phyloP scores from a whole-genome alignment of 2,113 vertebrate genomes.

The Plecotus auritus region DNA sequence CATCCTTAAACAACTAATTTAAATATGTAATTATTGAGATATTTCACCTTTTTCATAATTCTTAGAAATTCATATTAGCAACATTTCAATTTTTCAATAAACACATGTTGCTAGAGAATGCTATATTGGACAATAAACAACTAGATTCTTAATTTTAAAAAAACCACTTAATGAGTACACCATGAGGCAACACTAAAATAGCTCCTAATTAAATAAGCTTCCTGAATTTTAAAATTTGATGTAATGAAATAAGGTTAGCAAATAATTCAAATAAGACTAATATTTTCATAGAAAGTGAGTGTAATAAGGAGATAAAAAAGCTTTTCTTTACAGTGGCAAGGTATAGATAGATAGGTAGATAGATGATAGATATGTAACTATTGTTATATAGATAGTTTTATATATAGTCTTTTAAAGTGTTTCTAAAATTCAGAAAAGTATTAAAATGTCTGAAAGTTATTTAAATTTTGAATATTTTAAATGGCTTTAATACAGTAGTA shows the following conservation, averaged over 20 bases:
- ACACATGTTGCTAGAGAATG: not conserved
- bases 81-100: not conserved
- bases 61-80: not conserved
- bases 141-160: not conserved
- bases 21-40: not conserved
- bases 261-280: not conserved
- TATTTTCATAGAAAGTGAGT: not conserved
- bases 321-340: not conserved
- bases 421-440: not conserved
- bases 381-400: not conserved
- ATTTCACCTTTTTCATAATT: not conserved
- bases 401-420: not conserved
- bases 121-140: not conserved
- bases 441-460: not conserved
- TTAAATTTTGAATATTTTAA: not conserved
- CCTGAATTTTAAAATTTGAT: not conserved
- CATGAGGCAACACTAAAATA: not conserved
- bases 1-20: not conserved
- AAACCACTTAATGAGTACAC: not conserved
- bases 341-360: not conserved
- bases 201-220: not conserved
- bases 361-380: not conserved
- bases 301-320: not conserved
- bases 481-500: not conserved
- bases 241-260: not conserved